phyloP scores from a whole-genome alignment of 2,113 vertebrate species.

The Cyanoliseus patagonus region DNA sequence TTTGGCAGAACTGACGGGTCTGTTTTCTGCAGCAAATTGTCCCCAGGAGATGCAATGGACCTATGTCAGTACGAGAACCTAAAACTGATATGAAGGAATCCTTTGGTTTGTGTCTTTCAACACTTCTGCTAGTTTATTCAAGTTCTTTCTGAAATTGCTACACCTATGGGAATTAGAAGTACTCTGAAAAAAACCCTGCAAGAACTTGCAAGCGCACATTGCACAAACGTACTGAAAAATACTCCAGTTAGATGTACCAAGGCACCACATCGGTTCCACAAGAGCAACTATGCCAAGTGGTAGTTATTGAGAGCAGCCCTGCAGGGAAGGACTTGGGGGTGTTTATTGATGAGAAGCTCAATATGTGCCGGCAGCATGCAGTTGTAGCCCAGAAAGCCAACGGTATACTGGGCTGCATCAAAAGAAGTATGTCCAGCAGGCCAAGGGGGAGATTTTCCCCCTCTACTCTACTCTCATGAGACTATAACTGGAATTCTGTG shows the following conservation, averaged over 20 bases:
- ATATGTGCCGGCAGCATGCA: not conserved
- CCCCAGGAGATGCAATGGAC: not conserved
- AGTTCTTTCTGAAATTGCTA: not conserved
- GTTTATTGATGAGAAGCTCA: not conserved
- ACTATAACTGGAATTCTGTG: not conserved
- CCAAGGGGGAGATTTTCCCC: not conserved
- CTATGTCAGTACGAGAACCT: not conserved
- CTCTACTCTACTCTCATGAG: not conserved
- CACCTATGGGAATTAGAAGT: not conserved
- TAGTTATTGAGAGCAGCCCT: not conserved
- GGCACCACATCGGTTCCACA: fast-evolving
- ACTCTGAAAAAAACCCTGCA: not conserved
- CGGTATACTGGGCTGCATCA: not conserved
- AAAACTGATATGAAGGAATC: not conserved
- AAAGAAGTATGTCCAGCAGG: not conserved
- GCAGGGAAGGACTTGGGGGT: not conserved
- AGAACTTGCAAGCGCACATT: not conserved
- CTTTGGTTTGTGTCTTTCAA: slow-evolving; percentile 22
- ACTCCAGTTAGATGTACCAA: fast-evolving
- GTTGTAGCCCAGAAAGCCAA: not conserved
- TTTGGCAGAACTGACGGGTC: not conserved
- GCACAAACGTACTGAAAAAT: not conserved
- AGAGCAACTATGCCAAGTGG: not conserved
- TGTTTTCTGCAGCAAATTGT: not conserved
- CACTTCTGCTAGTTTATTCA: slow-evolving; percentile 1